Conservation (phyloP, 1,140 invertebrate genomes). For the Drosophila seguyi region DNA sequence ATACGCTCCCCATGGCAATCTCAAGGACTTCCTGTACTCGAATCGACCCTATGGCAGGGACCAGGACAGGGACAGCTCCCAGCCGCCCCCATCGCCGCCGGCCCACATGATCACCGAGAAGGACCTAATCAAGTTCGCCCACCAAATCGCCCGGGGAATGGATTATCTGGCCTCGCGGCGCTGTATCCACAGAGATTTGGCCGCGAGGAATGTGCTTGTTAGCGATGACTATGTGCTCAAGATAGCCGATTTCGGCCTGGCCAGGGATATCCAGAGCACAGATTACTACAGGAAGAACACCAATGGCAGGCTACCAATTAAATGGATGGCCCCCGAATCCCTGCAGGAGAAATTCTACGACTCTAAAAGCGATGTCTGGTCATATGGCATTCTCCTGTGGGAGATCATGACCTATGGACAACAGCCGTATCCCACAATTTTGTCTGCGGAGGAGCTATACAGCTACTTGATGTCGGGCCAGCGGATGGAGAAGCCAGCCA, state of each 20-base stretch:
- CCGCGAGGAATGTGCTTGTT: conserved; percentile 98
- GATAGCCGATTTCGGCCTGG: conserved; percentile 99
- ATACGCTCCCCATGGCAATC: conserved; percentile 97
- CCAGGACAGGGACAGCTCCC: conserved; percentile 85
- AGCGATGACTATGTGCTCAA: conserved; percentile 96
- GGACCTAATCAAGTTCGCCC: conserved; percentile 97
- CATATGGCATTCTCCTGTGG: conserved; percentile 96
- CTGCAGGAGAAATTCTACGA: conserved; percentile 97
- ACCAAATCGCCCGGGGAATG: conserved; percentile 98
- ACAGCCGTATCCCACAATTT: conserved; percentile 94
- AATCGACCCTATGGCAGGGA: conserved; percentile 88
- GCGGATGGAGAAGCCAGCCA: conserved; percentile 97
- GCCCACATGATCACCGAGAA: conserved; percentile 94
- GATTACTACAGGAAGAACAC: conserved; percentile 99
- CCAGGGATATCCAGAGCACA: conserved; percentile 96
- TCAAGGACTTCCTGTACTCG: conserved; percentile 96
- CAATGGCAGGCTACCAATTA: conserved; percentile 96
- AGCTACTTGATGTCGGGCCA: conserved; percentile 94
- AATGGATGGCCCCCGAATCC: conserved; percentile 99
- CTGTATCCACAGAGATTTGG: conserved; percentile 98
- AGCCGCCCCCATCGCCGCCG: conserved; percentile 81
- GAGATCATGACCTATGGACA: conserved; percentile 98
- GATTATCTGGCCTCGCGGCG: conserved; percentile 96
- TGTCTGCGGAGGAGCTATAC: conserved; percentile 91
- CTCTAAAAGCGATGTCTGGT: conserved; percentile 98